Percentiles rank a stretch among this genome's conserved stretches.
phyloP scores from a whole-genome alignment of 1,140 invertebrate species.

The Zaprionus tsacasi region DNA sequence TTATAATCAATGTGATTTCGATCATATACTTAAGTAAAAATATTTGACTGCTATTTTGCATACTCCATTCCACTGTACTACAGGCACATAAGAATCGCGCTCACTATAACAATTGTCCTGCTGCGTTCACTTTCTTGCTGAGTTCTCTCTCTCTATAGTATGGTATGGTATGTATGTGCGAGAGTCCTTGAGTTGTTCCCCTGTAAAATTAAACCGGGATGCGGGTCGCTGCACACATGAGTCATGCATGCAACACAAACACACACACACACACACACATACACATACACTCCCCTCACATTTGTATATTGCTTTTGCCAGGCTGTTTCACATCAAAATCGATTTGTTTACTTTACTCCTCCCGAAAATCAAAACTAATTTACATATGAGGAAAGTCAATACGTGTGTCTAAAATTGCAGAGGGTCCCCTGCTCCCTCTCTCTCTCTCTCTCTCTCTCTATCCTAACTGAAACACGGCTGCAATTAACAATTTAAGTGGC shows the following conservation, averaged over 20 bases:
- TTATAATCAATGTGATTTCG: too few relatives aligned
- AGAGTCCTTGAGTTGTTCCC: slow-evolving; percentile 28
- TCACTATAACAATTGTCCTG: slow-evolving; percentile 33
- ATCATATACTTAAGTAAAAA: background rate
- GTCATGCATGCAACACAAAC: slow-evolving; percentile 4
- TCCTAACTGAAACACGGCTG: slow-evolving; percentile 28
- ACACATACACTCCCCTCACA: background rate
- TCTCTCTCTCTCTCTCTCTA: slow-evolving; percentile 2
- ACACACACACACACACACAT: slow-evolving; percentile 22
- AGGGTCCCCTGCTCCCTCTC: background rate
- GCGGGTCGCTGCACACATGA: slow-evolving; percentile 34
- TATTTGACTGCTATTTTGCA: background rate
- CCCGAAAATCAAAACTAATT: slow-evolving; percentile 55
- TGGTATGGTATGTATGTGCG: too few relatives aligned
- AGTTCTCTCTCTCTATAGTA: too few relatives aligned
- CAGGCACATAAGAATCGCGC: background rate
- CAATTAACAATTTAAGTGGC: slow-evolving; percentile 74
- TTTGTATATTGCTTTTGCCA: slow-evolving; percentile 20
- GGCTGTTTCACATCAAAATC: slow-evolving; percentile 48
- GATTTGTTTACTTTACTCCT: slow-evolving; percentile 50
- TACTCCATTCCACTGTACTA: slow-evolving; percentile 1
- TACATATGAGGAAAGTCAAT: slow-evolving; percentile 58
- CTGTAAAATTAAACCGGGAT: slow-evolving; percentile 59
- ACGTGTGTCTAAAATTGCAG: background rate
- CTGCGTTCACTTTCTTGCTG: slow-evolving; percentile 3